Base-by-base conservation (phyloP, 2,113 vertebrate genomes). In the Protobothrops flavoviridis region DNA sequence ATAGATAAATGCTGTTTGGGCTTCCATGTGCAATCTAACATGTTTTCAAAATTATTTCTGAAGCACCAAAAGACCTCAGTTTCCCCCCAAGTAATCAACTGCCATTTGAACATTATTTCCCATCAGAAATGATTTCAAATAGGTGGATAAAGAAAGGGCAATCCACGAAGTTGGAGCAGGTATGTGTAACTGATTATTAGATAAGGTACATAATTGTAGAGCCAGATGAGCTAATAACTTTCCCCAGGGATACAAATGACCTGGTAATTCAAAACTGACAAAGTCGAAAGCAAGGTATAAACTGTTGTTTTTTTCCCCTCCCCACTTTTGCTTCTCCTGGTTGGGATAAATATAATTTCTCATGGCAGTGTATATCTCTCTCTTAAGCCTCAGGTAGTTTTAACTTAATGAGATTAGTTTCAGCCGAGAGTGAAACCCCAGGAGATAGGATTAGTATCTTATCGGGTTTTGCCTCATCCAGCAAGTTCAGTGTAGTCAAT, bases 291-390 rank as follows among this genome's bases (percentile, higher is more conserved):
- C 91, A 96, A 96, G 93, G 90, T 95, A 94, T 85, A 96, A 96
- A 53, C 95, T 48, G 43, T 91, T 48, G 43, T 91, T 93, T 89
- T 93, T 92, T 20, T 26, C 1, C 3, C 93, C 94, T 96, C 95
- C 94, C 17, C 7, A 55, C n/a, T 52, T 50, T 89, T 48, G 33
- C 39, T n/a, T 59, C 88, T 85, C 50, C 52, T 53, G 94, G 95
- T 97, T 87, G 93, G 96, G 92, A 97, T 95, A 97, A 95, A 97
- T 92, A 97, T 95, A 96, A 97, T 97, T 97, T 97, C 97, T 97
- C 96, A 96, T n/a, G 39, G 94, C 93, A 95, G 89, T 94, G 89
- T 95, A 92, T 96, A 93, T 96, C 96, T 96, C 95, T 96, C 94
- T 96, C 95, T 97, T 96, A 96, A 97, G 91, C 95, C 93, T 97